A percentile compares a stretch with the other conserved stretches of the same genome.
phyloP scores from a whole-genome alignment of 2,797 vertebrate genomes.

The Dicrostonyx torquatus region DNA sequence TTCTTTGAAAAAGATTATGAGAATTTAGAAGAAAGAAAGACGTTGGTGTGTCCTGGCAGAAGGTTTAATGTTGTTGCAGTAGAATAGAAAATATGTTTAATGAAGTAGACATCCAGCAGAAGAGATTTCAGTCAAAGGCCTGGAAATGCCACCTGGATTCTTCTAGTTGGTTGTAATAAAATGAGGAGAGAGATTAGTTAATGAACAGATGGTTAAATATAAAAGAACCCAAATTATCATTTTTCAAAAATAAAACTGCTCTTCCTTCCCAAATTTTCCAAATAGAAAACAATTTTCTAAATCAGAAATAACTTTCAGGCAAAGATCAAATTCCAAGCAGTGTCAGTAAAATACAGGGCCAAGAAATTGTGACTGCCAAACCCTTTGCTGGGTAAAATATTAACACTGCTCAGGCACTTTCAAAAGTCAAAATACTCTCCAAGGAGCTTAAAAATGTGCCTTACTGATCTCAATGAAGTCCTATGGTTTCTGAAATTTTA shows the following conservation, averaged over 20 bases:
- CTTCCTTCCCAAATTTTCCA: constrained; percentile 29
- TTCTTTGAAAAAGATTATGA: neutral
- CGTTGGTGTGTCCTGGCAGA: neutral
- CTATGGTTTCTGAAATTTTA: neutral
- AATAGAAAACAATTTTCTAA: constrained; percentile 61
- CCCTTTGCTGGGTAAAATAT: neutral
- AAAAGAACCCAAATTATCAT: constrained; percentile 37
- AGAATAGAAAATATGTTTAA: constrained; percentile 40
- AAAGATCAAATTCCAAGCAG: constrained; percentile 52
- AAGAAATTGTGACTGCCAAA: neutral
- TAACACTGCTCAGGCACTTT: neutral
- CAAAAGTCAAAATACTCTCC: neutral
- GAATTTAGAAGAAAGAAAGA: neutral
- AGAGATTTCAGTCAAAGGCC: neutral
- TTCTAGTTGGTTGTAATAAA: constrained; percentile 45
- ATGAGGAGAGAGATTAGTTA: constrained; percentile 17
- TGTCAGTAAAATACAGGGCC: neutral
- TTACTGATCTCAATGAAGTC: neutral
- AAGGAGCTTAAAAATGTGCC: neutral
- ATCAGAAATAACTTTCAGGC: constrained; percentile 50
- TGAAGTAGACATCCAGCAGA: neutral
- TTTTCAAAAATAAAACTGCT: constrained; percentile 62
- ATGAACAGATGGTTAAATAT: constrained; percentile 53
- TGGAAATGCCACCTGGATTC: constrained; percentile 33
- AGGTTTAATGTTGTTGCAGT: neutral